Conservation (phyloP, 2,113 vertebrate species). For the Hippopotamus amphibius region DNA sequence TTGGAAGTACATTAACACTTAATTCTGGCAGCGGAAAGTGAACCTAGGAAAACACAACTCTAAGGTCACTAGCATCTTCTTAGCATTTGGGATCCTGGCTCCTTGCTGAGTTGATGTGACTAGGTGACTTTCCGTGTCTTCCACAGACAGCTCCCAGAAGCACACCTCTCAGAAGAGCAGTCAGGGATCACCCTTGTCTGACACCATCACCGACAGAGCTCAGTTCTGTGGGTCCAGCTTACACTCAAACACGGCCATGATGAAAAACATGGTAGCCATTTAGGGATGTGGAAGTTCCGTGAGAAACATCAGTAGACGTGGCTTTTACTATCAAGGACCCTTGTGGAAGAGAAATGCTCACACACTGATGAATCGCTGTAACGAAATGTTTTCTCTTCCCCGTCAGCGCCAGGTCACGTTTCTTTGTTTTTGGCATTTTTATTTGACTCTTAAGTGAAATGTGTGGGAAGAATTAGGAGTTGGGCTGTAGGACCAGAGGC, state of each 20-base stretch:
- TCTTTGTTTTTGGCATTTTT: background rate
- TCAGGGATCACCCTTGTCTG: background rate
- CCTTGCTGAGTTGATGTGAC: background rate
- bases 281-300: background rate
- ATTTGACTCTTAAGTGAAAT: background rate
- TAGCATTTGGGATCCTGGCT: background rate
- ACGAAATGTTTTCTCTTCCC: background rate
- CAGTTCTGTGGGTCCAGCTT: background rate
- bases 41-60: background rate
- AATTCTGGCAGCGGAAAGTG: background rate
- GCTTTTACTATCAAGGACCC: background rate
- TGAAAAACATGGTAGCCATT: background rate
- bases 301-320: background rate
- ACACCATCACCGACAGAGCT: background rate
- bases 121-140: background rate
- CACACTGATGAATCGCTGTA: rapidly evolving
- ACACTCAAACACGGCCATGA: background rate
- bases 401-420: background rate
- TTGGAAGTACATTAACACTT: background rate
- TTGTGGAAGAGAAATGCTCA: background rate
- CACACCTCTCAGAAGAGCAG: background rate
- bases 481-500: background rate
- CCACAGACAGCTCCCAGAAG: background rate
- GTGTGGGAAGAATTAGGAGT: background rate
- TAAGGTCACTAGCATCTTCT: background rate